Percentiles rank a stretch among this genome's conserved stretches.
phyloP scores from a whole-genome alignment of 2,113 vertebrate species.

The Poeciliopsis prolifica region DNA sequence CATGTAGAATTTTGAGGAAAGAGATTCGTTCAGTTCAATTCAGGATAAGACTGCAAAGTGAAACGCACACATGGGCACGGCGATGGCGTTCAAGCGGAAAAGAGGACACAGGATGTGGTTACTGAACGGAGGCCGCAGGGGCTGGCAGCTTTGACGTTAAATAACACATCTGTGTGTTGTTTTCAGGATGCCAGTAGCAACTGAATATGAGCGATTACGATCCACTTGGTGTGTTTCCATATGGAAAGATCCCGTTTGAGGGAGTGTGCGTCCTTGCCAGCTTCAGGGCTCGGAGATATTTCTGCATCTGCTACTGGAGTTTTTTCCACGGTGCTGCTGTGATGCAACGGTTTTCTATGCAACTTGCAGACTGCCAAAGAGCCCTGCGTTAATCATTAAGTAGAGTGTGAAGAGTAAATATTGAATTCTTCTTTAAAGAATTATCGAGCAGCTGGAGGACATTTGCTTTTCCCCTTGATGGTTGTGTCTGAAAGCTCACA shows the following conservation, averaged over 20 bases:
- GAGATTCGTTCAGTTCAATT: too few relatives aligned
- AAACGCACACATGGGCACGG: neutral
- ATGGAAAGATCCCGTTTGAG: slow-evolving; percentile 29
- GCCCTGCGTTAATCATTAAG: neutral
- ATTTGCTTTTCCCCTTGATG: neutral
- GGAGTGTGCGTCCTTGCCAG: slow-evolving; percentile 10
- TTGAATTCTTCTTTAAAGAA: slow-evolving; percentile 11
- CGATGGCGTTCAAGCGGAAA: neutral
- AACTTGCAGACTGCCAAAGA: neutral
- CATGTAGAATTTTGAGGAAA: too few relatives aligned
- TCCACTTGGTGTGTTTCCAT: slow-evolving; percentile 39
- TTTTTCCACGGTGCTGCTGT: slow-evolving; percentile 4
- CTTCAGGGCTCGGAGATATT: slow-evolving; percentile 6
- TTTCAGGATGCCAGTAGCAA: slow-evolving; percentile 39
- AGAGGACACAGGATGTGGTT: neutral
- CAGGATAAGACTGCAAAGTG: too few relatives aligned
- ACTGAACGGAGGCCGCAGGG: neutral
- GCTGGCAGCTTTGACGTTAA: slow-evolving; percentile 3
- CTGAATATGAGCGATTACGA: slow-evolving; percentile 48
- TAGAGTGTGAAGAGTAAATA: neutral
- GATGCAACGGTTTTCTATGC: slow-evolving; percentile 16
- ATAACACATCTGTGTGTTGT: slow-evolving; percentile 1
- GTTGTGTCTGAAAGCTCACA: neutral
- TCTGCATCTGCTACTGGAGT: slow-evolving; percentile 1
- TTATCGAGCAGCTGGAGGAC: neutral